Percentiles rank a stretch among this genome's conserved stretches.
phyloP scores from a whole-genome alignment of 2,113 vertebrate genomes.

The Callipepla squamata region DNA sequence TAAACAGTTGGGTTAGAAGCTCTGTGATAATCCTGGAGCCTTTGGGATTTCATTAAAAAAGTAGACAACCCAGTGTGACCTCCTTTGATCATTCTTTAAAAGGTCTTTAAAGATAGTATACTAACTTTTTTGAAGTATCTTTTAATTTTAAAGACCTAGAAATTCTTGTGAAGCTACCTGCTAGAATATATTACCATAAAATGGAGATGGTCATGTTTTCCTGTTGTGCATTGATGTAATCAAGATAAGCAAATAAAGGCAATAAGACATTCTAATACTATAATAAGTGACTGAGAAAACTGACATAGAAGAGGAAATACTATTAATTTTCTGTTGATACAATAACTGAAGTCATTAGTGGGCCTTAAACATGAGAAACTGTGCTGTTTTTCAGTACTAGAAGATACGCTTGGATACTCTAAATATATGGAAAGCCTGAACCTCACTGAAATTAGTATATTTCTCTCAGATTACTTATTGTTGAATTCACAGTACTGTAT shows the following conservation, averaged over 20 bases:
- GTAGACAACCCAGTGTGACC: not conserved
- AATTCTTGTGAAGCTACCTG: not conserved
- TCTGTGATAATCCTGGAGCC: not conserved
- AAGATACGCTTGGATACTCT: not conserved
- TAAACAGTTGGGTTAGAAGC: not conserved
- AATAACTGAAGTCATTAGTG: not conserved
- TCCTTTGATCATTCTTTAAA: not conserved
- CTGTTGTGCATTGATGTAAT: not conserved
- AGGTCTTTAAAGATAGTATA: not conserved
- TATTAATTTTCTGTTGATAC: not conserved
- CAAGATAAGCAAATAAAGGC: not conserved
- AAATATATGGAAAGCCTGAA: not conserved
- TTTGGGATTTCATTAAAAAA: not conserved
- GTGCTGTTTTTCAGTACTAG: not conserved
- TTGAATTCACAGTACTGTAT: not conserved
- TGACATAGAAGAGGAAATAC: not conserved
- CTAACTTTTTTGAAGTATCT: not conserved
- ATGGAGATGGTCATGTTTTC: not conserved
- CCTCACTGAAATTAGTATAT: not conserved
- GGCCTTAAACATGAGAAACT: not conserved
- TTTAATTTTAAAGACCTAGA: not conserved
- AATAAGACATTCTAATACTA: not conserved
- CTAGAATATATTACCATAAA: not conserved
- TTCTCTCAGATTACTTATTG: not conserved
- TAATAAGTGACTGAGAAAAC: not conserved